Evolutionary conservation across 2,113 vertebrate genomes (phyloP).

Genomic region (Menidia beryllina): DNA sequence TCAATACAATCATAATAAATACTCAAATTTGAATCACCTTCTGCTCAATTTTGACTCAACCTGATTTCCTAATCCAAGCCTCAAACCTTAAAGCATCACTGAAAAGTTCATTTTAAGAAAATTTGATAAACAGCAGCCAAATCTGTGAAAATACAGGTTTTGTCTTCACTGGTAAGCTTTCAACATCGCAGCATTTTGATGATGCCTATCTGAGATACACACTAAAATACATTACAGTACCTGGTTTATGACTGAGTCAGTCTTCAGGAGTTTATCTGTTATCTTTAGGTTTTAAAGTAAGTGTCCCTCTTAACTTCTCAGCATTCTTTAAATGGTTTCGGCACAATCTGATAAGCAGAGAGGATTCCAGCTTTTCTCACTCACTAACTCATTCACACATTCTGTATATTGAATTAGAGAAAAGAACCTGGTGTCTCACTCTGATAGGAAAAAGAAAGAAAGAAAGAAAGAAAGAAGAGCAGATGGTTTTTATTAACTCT

Average conservation of each 20-base stretch:
- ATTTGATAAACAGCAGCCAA: conserved; percentile 41
- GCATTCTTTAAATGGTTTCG: conserved; percentile 61
- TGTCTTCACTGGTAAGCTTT: conserved; percentile 2
- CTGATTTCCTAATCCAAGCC: not conserved
- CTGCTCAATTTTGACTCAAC: not conserved
- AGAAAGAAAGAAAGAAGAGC: conserved; percentile 14
- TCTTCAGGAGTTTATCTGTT: conserved; percentile 1
- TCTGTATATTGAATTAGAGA: conserved; percentile 16
- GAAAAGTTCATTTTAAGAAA: not conserved
- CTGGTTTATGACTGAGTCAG: conserved; percentile 19
- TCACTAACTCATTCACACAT: conserved; percentile 18
- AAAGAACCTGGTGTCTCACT: conserved; percentile 2
- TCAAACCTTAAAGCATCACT: not conserved
- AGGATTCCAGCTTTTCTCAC: conserved; percentile 16
- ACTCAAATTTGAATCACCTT: not conserved
- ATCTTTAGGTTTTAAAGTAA: conserved; percentile 37
- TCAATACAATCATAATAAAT: not conserved
- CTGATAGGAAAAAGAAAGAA: not conserved
- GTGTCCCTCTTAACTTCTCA: conserved; percentile 9
- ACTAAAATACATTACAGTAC: not conserved
- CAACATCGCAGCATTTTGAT: conserved; percentile 5
- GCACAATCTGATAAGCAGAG: conserved; percentile 50
- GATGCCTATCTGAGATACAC: conserved; percentile 22
- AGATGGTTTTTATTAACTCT: conserved; percentile 57
- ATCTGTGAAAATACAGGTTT: conserved; percentile 36